Percentiles rank a stretch among this genome's conserved stretches.
phyloP scores from a whole-genome alignment of 1,140 invertebrate genomes.

The Thaumatotibia leucotreta region DNA sequence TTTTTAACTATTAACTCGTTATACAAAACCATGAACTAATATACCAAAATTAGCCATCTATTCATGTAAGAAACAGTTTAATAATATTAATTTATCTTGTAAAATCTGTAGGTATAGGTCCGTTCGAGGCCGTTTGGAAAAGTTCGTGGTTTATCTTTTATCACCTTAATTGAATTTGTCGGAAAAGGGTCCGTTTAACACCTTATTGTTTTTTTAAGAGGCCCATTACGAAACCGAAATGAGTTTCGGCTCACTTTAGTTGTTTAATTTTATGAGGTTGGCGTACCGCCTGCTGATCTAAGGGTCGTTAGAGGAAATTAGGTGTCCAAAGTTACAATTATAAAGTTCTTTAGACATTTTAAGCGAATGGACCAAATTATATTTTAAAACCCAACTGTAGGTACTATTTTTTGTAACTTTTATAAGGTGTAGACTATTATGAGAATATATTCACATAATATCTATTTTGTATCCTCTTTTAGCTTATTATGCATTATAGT shows the following conservation, averaged over 20 bases:
- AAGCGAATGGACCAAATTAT: too few relatives aligned
- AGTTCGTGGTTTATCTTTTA: conserved; percentile 13
- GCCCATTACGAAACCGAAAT: conserved; percentile 5
- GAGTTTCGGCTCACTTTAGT: conserved; percentile 5
- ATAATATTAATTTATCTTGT: neutral
- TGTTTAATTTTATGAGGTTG: neutral
- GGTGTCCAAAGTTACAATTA: neutral
- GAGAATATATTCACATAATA: too few relatives aligned
- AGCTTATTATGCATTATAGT: too few relatives aligned
- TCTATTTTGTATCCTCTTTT: too few relatives aligned
- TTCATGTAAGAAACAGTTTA: neutral
- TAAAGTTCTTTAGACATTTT: neutral
- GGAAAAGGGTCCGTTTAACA: conserved; percentile 12
- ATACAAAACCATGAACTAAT: too few relatives aligned
- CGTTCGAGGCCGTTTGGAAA: neutral
- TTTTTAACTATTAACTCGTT: too few relatives aligned
- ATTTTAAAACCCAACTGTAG: too few relatives aligned
- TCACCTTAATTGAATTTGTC: conserved; percentile 14
- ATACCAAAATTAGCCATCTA: conserved; percentile 2
- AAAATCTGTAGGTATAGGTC: conserved; percentile 5
- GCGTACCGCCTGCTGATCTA: neutral
- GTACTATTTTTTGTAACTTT: too few relatives aligned
- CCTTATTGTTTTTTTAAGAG: conserved; percentile 13
- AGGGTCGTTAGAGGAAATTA: neutral
- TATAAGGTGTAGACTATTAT: too few relatives aligned